A percentile compares a stretch with the other conserved stretches of the same genome.
Evolutionary conservation across 1,140 invertebrate species (phyloP).

Genomic region (Battus philenor): DNA sequence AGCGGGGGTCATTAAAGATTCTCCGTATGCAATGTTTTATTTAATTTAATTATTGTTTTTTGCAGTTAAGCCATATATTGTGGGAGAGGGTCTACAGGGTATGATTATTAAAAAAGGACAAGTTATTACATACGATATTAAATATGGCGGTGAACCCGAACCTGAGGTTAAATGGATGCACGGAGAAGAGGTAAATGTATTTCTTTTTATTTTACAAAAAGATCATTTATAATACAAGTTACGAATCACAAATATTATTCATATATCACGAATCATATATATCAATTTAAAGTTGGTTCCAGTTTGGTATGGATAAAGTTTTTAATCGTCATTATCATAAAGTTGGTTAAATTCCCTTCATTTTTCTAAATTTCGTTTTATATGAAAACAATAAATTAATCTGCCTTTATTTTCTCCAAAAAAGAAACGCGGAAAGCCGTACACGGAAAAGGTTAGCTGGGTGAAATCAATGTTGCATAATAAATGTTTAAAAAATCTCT

Average conservation of each 20-base stretch:
- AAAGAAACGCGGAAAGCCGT: slow-evolving; percentile 73
- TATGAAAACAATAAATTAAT: slow-evolving; percentile 19
- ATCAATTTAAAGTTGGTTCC: too few species aligned
- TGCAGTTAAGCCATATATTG: slow-evolving; percentile 92
- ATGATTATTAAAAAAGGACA: slow-evolving; percentile 96
- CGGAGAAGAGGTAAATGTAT: slow-evolving; percentile 80
- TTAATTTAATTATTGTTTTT: too few species aligned
- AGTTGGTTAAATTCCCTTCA: too few species aligned
- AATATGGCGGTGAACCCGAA: slow-evolving; percentile 96
- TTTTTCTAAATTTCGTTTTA: slow-evolving; percentile 5
- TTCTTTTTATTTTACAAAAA: too few species aligned
- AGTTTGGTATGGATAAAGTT: too few species aligned
- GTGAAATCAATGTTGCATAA: slow-evolving; percentile 58
- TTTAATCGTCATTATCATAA: too few species aligned
- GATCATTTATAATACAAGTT: too few species aligned
- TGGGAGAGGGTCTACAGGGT: slow-evolving; percentile 88
- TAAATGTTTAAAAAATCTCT: slow-evolving; percentile 60
- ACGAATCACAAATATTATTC: too few species aligned
- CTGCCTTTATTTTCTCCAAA: slow-evolving; percentile 54
- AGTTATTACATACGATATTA: slow-evolving; percentile 94
- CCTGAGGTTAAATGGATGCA: slow-evolving; percentile 91
- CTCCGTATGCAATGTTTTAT: not conserved
- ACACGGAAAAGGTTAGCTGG: slow-evolving; percentile 67
- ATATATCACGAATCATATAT: too few species aligned
- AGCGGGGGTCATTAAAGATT: too few species aligned